Conservation (phyloP, 1,140 invertebrate species). For the Coelopa frigida region DNA sequence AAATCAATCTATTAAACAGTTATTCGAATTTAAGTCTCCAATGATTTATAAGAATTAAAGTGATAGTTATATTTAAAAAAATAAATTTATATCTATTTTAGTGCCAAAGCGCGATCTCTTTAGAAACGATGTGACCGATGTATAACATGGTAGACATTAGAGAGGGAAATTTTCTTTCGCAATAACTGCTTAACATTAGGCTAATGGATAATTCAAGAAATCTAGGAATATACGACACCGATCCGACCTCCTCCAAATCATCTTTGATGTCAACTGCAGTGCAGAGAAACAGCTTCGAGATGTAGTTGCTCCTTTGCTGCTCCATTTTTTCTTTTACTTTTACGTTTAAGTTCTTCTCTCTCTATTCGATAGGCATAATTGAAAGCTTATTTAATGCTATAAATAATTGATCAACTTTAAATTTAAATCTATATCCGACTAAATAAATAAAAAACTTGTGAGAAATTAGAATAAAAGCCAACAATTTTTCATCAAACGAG, state of each 20-base stretch:
- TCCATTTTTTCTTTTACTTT: slow-evolving; percentile 26
- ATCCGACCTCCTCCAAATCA: slow-evolving; percentile 44
- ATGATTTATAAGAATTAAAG: too few species aligned
- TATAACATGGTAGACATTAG: too few species aligned
- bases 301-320: slow-evolving; percentile 26
- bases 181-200: too few species aligned
- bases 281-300: slow-evolving; percentile 40
- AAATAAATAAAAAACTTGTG: slow-evolving; percentile 7
- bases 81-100: too few species aligned
- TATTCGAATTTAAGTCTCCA: too few species aligned
- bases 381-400: slow-evolving; percentile 2
- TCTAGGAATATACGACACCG: not conserved
- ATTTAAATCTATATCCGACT: slow-evolving; percentile 8
- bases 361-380: too few species aligned
- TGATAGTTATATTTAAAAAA: too few species aligned
- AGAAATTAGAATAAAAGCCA: slow-evolving; percentile 5
- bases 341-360: too few species aligned
- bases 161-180: too few species aligned
- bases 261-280: slow-evolving; percentile 38
- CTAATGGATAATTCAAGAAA: not conserved
- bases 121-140: too few species aligned
- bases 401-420: slow-evolving; percentile 2
- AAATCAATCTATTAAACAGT: too few species aligned
- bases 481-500: slow-evolving; percentile 11
- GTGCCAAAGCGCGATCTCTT: too few species aligned